Percentiles rank a stretch among this genome's conserved stretches.
phyloP scores from a whole-genome alignment of 2,888 invertebrate species.

The Stenodema calcarata region DNA sequence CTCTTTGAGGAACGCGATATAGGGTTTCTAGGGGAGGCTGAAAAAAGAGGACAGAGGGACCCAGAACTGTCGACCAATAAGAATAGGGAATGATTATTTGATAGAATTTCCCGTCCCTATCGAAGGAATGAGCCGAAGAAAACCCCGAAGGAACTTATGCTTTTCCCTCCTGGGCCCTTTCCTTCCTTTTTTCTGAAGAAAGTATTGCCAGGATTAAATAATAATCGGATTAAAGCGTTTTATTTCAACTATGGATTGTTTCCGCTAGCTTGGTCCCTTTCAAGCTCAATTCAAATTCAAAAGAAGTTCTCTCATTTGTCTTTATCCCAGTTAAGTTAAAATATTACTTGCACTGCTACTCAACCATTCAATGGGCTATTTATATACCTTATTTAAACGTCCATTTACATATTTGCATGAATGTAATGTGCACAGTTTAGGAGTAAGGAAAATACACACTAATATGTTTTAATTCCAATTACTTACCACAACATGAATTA shows the following conservation, averaged over 20 bases:
- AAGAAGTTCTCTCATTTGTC: background rate
- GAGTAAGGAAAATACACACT: too few relatives aligned
- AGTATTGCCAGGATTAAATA: background rate
- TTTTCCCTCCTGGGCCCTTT: background rate
- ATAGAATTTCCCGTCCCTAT: background rate
- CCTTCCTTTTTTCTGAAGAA: background rate
- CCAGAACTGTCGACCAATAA: background rate
- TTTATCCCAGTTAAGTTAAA: background rate
- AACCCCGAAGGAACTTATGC: background rate
- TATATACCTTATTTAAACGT: too few relatives aligned
- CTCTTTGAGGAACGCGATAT: constrained; percentile 34
- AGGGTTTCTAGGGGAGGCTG: background rate
- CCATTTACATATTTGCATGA: too few relatives aligned
- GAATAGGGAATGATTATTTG: constrained; percentile 32
- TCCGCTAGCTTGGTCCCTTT: background rate
- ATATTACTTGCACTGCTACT: too few relatives aligned
- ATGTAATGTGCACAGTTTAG: too few relatives aligned
- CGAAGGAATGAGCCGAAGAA: background rate
- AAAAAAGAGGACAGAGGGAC: background rate
- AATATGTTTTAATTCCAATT: too few relatives aligned
- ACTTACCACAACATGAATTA: too few relatives aligned
- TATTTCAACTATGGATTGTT: background rate
- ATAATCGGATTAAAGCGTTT: background rate
- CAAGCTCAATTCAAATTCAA: background rate
- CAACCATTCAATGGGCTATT: too few relatives aligned